phyloP scores from a whole-genome alignment of 2,113 vertebrate species.

The Haliaeetus leucogaster region DNA sequence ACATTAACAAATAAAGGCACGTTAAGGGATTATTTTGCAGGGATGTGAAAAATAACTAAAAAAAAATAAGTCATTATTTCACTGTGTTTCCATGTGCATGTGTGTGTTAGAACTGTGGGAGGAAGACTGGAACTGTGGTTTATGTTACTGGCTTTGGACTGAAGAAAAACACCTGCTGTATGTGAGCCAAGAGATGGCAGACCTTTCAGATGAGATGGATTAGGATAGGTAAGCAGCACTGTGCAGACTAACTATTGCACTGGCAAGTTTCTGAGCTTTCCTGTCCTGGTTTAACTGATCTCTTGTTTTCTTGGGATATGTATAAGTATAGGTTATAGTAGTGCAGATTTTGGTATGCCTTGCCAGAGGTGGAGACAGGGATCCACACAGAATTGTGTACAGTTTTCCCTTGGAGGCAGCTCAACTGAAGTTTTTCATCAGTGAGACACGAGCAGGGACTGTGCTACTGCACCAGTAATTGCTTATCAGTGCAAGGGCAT shows the following conservation, averaged over 20 bases:
- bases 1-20: not conserved
- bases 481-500: not conserved
- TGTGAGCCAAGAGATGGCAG: not conserved
- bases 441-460: not conserved
- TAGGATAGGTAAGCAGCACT: not conserved
- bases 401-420: not conserved
- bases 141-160: not conserved
- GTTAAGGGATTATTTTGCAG: not conserved
- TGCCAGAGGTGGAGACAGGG: not conserved
- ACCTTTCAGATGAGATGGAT: not conserved
- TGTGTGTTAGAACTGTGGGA: not conserved
- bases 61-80: not conserved
- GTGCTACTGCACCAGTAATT: not conserved
- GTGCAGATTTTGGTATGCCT: not conserved
- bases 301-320: not conserved
- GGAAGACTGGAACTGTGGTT: not conserved
- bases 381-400: not conserved
- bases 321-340: not conserved
- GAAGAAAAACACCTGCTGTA: not conserved
- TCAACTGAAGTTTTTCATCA: not conserved
- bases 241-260: not conserved
- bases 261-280: not conserved
- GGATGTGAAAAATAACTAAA: not conserved
- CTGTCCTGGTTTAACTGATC: not conserved
- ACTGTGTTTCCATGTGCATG: not conserved